phyloP scores from a whole-genome alignment of 2,113 vertebrate species.

The Chrysochloris asiatica region DNA sequence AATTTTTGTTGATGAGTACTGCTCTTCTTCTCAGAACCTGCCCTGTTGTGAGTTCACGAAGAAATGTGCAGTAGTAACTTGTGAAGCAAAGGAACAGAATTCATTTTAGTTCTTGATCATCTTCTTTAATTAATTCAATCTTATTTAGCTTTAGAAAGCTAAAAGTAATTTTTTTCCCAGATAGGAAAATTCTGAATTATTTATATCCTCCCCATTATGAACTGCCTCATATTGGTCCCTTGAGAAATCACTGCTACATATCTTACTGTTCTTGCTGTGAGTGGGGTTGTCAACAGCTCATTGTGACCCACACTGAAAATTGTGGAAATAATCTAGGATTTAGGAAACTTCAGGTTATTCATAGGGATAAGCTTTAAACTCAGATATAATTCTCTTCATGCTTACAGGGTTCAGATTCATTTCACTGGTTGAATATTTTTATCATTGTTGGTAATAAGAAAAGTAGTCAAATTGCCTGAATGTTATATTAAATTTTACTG shows the following conservation, averaged over 20 bases:
- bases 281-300: slow-evolving; percentile 74
- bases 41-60: background rate
- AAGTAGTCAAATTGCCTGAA: background rate
- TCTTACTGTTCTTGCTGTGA: slow-evolving; percentile 62
- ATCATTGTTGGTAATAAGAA: slow-evolving; percentile 47
- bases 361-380: slow-evolving; percentile 17
- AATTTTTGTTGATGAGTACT: background rate
- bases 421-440: slow-evolving; percentile 63
- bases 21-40: background rate
- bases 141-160: slow-evolving; percentile 71
- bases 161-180: slow-evolving; percentile 76
- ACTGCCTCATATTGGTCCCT: slow-evolving; percentile 61
- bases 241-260: slow-evolving; percentile 73
- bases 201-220: slow-evolving; percentile 78
- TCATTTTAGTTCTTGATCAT: slow-evolving; percentile 67
- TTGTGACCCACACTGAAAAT: slow-evolving; percentile 56
- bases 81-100: slow-evolving; percentile 62
- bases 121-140: slow-evolving; percentile 78
- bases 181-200: slow-evolving; percentile 83
- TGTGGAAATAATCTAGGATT: slow-evolving; percentile 55
- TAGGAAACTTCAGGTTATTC: background rate
- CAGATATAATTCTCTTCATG: slow-evolving; percentile 39
- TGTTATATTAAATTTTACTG: slow-evolving; percentile 36
- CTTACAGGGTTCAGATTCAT: slow-evolving; percentile 48
- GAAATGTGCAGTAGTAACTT: slow-evolving; percentile 39